Conservation (phyloP, 2,797 vertebrate species). For the Pseudochirops corinnae region DNA sequence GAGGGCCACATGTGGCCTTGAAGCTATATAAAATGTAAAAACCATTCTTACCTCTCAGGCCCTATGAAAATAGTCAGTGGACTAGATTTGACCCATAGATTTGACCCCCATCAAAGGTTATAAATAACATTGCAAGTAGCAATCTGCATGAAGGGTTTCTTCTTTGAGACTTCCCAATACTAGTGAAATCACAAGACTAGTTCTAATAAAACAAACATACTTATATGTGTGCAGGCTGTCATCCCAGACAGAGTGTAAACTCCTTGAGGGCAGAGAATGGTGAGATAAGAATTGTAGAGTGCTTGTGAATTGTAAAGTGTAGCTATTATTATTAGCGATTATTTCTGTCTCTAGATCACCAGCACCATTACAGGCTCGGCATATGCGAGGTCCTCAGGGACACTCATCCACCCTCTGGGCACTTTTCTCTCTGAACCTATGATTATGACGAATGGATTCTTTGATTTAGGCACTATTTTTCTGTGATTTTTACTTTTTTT, state of each 20-base stretch:
- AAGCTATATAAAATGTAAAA: background rate
- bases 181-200: background rate
- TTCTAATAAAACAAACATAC: background rate
- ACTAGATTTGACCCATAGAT: background rate
- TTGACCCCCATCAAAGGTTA: background rate
- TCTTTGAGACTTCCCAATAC: background rate
- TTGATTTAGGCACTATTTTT: background rate
- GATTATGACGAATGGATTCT: background rate
- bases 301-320: background rate
- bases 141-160: background rate
- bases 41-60: background rate
- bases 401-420: background rate
- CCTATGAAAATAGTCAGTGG: background rate
- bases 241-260: background rate
- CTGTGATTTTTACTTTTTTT: background rate
- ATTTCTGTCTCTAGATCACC: background rate
- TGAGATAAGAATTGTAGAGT: background rate
- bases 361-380: background rate
- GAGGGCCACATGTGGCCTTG: too few relatives aligned
- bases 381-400: background rate
- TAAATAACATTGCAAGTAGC: background rate
- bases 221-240: background rate
- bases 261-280: background rate
- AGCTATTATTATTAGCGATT: background rate
- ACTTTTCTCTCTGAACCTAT: background rate